Percentiles rank a stretch among this genome's conserved stretches.
These are phyloP conservation scores for Reticulitermes lucifugus DNA, from an alignment of 2,888 invertebrate genomes.

Conservation along the genomic window DNA sequence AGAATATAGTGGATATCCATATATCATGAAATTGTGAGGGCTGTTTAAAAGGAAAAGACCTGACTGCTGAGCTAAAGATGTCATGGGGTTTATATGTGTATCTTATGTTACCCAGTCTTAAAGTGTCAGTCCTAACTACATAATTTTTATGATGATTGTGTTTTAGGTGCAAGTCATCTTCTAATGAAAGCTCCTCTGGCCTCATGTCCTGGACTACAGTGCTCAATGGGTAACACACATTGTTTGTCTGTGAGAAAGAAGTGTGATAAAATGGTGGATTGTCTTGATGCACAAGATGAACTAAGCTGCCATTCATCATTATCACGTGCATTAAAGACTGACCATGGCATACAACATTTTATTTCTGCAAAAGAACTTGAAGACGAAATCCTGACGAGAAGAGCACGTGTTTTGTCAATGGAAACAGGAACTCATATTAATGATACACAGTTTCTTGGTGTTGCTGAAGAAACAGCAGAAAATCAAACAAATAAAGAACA, in stretches of 20 bases:
- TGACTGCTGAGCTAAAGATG: no score
- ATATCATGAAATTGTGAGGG: no score
- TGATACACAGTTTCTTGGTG: no score
- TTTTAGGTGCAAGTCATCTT: background rate
- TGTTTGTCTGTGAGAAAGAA: constrained; percentile 75
- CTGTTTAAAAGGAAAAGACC: no score
- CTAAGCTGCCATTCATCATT: constrained; percentile 66
- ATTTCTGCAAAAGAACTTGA: background rate
- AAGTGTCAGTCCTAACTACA: no score
- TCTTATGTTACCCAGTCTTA: no score
- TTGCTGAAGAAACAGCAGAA: no score
- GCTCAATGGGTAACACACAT: constrained; percentile 73
- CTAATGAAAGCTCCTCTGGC: background rate
- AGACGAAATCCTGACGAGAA: background rate
- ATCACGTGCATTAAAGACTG: background rate
- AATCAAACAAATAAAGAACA: no score
- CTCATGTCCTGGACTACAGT: constrained; percentile 79
- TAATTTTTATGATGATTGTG: no score
- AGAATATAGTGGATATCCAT: no score
- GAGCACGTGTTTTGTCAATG: background rate
- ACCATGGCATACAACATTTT: no score
- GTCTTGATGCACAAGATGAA: constrained; percentile 86
- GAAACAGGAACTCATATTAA: background rate
- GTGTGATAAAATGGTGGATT: constrained; percentile 82
- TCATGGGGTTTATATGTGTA: no score